Base-by-base conservation (phyloP, 2,113 vertebrate genomes). In the Prionailurus bengalensis region DNA sequence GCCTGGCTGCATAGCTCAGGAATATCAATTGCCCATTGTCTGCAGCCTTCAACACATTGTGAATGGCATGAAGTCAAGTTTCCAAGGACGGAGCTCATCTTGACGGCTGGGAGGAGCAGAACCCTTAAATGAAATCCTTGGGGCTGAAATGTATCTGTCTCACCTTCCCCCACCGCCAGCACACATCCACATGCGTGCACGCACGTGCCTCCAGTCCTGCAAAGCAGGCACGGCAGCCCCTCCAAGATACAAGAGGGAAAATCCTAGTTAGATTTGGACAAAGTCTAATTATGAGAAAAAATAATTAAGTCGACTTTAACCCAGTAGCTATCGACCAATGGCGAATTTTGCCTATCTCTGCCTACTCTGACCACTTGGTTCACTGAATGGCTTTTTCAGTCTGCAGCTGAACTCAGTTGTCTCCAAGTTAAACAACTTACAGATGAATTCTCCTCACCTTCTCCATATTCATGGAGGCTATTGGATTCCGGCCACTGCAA, bases 21-120 rank as follows among this genome's bases (percentile, higher is more conserved):
- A 15, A 1, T 1, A 9, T 14, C 27, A 1, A 0, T 0, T 4
- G 39, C 10, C 7, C 4, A 1, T 73, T 33, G 0, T 14, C 81
- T 31, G 51, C 27, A n/a, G 61, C 19, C 13, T 27, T 15, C 23
- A 0, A 23, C 0, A 2, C 0, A 0, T 15, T 6, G 1, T 4
- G 15, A 53, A 19, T 45, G 14, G 29, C n/a, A 29, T 0, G 0
- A 12, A 5, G 19, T 74, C 1, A 65, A 10, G 2, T 9, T 42
- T 15, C 76, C n/a, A 36, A 15, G 1, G 45, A 36, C 1, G 17
- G 48, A 16, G 29, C 29, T 53, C 66, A 2, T 53, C 33, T 55
- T 55, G 23, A 31, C 10, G n/a, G 25, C 25, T 39, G 76, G 31
- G 61, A 84, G 42, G 61, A 58, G 31, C 33, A 10, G 27, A 58